Base-by-base conservation (phyloP, 2,113 vertebrate species). In the Tautogolabrus adspersus region DNA sequence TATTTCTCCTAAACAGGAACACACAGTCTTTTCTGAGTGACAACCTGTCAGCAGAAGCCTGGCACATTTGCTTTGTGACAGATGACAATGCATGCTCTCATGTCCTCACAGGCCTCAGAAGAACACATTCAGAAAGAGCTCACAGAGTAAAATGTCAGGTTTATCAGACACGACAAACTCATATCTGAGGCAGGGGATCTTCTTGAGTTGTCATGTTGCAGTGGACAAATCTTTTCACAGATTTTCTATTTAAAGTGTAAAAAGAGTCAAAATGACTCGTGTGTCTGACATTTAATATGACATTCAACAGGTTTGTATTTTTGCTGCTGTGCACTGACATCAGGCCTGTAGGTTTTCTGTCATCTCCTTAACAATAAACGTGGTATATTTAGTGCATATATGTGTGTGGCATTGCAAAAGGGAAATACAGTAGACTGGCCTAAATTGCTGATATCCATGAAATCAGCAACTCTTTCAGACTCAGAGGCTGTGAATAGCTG, bases 381-480 rank as follows among this genome's bases (percentile, higher is more conserved):
- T 22, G 2, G 6, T 38, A 9, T 19, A 23, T 22, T 21, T 30
- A 55, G 40, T 57, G 61, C 44, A 55, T 46, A 23, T 18, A 11
- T 6, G 46, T 37, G 63, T 75, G 71, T 69, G 54, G 72, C 9
- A 44, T 19, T 57, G 51, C 40, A 34, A 61, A 40, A 55, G 10
- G 40, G 10, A 81, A 68, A 46, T 67, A 82, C 38, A 77, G 78
- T 66, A 68, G 57, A 86, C 30, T 73, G 70, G 61, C 59, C 63
- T 80, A 55, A 74, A 57, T 69, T 58, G 74, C 38, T 75, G 74
- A 78, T 79, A 79, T 68, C 74, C 11, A 58, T 77, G 52, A 87
- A 91, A 91, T 88, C 85, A 89, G 83, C 60, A 52, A 55, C 72
- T 79, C 81, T 88, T 85, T 87, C 72, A 74, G 72, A 88, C 72